phyloP scores from a whole-genome alignment of 2,797 vertebrate genomes.

The Cheirogaleus major region DNA sequence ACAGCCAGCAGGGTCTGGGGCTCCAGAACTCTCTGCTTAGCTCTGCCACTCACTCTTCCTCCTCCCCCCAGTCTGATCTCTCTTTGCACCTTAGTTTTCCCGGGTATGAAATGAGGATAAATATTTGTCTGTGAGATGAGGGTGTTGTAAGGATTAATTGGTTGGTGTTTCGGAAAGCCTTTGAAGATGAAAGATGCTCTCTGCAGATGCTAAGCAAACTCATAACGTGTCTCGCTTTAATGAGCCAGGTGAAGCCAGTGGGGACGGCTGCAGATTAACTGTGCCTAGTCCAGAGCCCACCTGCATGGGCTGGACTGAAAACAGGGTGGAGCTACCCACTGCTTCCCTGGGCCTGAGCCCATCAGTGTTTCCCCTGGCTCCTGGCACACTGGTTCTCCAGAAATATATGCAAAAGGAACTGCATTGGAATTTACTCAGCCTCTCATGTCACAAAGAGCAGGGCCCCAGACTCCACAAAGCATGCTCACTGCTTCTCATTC shows the following conservation, averaged over 20 bases:
- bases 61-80: neutral
- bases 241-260: conserved; percentile 73
- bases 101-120: conserved; percentile 74
- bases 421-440: neutral
- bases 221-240: conserved; percentile 76
- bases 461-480: neutral
- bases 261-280: conserved; percentile 69
- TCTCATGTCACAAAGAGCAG: neutral
- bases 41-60: neutral
- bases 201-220: conserved; percentile 71
- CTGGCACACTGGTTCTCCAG: neutral
- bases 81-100: conserved; percentile 23
- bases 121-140: conserved; percentile 77
- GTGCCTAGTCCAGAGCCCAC: conserved; percentile 60
- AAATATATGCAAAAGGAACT: neutral
- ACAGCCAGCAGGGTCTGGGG: neutral
- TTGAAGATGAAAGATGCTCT: conserved; percentile 80
- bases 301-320: neutral
- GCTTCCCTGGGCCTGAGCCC: neutral
- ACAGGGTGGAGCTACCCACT: neutral
- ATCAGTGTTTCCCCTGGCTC: neutral
- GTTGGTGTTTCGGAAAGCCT: conserved; percentile 70
- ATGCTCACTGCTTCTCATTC: neutral
- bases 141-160: conserved; percentile 80
- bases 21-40: neutral